Evolutionary conservation across 1,140 invertebrate species (phyloP), one percentile per base, ranked within the genome.

Genomic region (Vanessa tameamea): DNA sequence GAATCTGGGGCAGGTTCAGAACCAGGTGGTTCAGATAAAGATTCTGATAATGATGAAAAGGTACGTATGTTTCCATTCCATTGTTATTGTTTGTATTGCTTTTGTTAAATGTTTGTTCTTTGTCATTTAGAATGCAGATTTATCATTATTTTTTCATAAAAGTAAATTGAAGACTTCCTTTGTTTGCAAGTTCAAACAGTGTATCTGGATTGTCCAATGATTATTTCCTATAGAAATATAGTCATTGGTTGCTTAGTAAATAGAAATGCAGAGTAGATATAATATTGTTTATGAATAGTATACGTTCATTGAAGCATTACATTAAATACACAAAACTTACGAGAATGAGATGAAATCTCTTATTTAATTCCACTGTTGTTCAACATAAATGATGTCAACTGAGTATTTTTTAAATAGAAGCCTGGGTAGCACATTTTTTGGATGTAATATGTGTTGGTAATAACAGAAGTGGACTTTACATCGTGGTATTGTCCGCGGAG

Each of bases 31-130:
- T 97, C 96, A 50, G 97, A 97, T 84, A 96, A 97, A 78, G 97
- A 98, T 82, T 97, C 96, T 64, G 97, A 98, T 84, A 96, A 95
- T 82, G 97, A 98, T 89, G 97, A 98, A 83, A 97, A 97, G 96
- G 97, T 97, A 95, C 95, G 95, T 87, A 51, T 43, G 8, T 48
- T 31, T 23, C 43, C 31, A 47, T 74, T 15, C 64, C 13, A 48
- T 61, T 57, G 23, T 15, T 63, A 59, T 47, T 47, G 68, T 64
- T 74, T 66, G n/a, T 69, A 67, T 69, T 71, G 68, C 71, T 77
- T 55, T 76, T 78, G 50, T 72, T 80, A 16, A 73, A 68, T 70
- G 64, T 78, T 75, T 73, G 63, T 73, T 63, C 61, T 72, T 69
- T 77, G 64, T 82, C 72, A 73, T 85, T 78, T 76, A 73, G 72